These are phyloP conservation scores for Lathronympha strigana DNA, from an alignment of 2,888 invertebrate species.

Conservation along the genomic window DNA sequence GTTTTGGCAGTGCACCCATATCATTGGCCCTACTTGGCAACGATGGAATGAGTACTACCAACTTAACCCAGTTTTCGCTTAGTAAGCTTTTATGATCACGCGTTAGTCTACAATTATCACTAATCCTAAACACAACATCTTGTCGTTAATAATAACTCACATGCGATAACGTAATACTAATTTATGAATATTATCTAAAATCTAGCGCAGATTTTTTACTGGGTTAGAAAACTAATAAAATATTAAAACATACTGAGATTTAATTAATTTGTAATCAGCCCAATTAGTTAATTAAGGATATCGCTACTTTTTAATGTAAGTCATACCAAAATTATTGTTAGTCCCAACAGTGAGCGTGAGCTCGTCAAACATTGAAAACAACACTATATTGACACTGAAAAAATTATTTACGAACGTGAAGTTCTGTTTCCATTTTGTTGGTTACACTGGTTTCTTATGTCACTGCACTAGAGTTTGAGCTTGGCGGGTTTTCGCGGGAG, in stretches of 20 bases:
- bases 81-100: conserved; percentile 37
- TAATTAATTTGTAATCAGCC: neutral
- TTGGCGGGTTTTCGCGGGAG: conserved; percentile 20
- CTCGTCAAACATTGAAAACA: conserved; percentile 56
- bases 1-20: conserved; percentile 49
- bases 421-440: conserved; percentile 58
- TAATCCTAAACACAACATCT: conserved; percentile 39
- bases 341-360: conserved; percentile 52
- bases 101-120: conserved; percentile 30
- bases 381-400: conserved; percentile 70
- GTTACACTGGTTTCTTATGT: conserved; percentile 25
- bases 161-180: conserved; percentile 61
- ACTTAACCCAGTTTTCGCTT: conserved; percentile 48
- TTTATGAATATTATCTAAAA: conserved; percentile 43
- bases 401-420: conserved; percentile 74
- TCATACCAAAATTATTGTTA: conserved; percentile 59
- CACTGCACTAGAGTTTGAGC: conserved; percentile 25
- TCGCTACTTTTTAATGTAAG: conserved; percentile 26
- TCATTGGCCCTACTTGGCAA: conserved; percentile 49
- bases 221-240: neutral
- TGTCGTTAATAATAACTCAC: conserved; percentile 42
- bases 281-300: neutral
- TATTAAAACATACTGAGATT: neutral
- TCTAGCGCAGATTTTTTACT: conserved; percentile 7
- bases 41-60: conserved; percentile 41